Evolutionary conservation across 2,113 vertebrate genomes (phyloP).

Genomic region (Mastomys natalensis): DNA sequence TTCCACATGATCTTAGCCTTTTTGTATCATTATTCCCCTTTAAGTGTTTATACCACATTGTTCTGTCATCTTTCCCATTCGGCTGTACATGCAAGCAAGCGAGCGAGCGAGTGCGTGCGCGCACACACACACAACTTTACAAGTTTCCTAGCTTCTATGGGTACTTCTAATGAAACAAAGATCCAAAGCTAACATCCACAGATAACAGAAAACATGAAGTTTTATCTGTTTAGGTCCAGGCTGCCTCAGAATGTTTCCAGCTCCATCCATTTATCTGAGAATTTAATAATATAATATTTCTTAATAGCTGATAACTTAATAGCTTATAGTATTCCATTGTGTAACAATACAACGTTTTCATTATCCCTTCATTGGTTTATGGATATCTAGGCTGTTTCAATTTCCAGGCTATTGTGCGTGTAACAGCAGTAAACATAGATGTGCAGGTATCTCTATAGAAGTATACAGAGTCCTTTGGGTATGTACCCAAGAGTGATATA

Average conservation of each 20-base stretch:
- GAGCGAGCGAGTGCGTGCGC: fast-evolving
- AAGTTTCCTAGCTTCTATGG: background rate
- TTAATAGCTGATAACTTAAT: background rate
- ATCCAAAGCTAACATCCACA: background rate
- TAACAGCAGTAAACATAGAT: background rate
- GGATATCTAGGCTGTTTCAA: background rate
- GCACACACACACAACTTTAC: background rate
- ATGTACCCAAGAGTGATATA: background rate
- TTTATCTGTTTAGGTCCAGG: background rate
- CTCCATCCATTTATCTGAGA: background rate
- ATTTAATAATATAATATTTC: background rate
- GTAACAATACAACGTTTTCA: background rate
- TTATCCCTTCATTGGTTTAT: background rate
- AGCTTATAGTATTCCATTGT: background rate
- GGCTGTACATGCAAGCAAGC: background rate
- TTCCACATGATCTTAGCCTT: background rate
- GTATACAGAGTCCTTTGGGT: background rate
- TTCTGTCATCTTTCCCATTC: background rate
- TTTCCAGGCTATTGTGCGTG: background rate
- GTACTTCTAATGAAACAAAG: background rate
- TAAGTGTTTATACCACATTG: background rate
- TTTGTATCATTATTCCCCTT: background rate
- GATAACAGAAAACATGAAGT: background rate
- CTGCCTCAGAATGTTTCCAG: background rate
- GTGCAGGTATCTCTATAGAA: background rate